These are phyloP conservation scores for Petaurus breviceps DNA, from an alignment of 2,113 vertebrate species.

Conservation along the genomic window DNA sequence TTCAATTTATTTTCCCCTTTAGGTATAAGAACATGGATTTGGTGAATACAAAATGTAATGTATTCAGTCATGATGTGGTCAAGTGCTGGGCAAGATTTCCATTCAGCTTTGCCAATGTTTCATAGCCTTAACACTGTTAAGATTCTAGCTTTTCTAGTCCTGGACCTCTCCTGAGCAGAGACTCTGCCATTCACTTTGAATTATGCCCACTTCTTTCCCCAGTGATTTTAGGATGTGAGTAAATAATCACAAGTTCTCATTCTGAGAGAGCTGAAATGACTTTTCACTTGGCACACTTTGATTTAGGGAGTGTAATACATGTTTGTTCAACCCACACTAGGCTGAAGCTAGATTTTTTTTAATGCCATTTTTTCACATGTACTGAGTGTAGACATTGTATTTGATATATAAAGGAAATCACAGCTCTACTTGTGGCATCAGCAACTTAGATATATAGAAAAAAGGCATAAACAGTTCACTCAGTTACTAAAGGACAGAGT, in stretches of 20 bases:
- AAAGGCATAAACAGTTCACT: not conserved
- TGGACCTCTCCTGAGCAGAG: slow-evolving; percentile 63
- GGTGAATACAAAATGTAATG: slow-evolving; percentile 39
- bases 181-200: slow-evolving; percentile 53
- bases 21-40: slow-evolving; percentile 44
- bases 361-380: slow-evolving; percentile 46
- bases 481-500: not conserved
- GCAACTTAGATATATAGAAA: not conserved
- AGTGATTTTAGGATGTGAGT: slow-evolving; percentile 36
- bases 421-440: slow-evolving; percentile 35
- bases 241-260: slow-evolving; percentile 59
- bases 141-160: slow-evolving; percentile 49
- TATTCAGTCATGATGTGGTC: slow-evolving; percentile 55
- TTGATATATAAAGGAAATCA: slow-evolving; percentile 46
- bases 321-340: slow-evolving; percentile 43
- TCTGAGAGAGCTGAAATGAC: slow-evolving; percentile 60
- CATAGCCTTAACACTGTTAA: slow-evolving; percentile 62
- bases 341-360: slow-evolving; percentile 56
- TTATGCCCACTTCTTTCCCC: slow-evolving; percentile 60
- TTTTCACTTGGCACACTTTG: slow-evolving; percentile 53
- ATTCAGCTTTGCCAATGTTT: slow-evolving; percentile 59
- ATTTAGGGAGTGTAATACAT: slow-evolving; percentile 35
- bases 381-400: slow-evolving; percentile 57
- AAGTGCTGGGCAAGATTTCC: slow-evolving; percentile 48
- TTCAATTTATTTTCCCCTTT: slow-evolving; percentile 40